A percentile compares a stretch with the other conserved stretches of the same genome.
phyloP scores from a whole-genome alignment of 2,797 vertebrate genomes.

The Tinamus major region DNA sequence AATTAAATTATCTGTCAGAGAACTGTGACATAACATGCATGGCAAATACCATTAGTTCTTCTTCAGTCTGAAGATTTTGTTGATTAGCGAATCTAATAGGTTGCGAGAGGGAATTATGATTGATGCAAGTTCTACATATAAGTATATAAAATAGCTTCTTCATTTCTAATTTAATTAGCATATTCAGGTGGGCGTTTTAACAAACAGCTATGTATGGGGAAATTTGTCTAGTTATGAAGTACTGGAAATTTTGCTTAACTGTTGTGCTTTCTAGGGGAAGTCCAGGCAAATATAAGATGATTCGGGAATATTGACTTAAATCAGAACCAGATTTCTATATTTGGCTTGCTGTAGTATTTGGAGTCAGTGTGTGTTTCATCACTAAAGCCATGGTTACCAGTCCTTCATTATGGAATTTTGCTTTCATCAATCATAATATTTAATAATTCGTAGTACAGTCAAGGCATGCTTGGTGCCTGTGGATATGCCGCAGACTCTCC shows the following conservation, averaged over 20 bases:
- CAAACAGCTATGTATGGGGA: fast-evolving
- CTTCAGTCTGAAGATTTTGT: background rate
- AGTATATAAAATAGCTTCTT: background rate
- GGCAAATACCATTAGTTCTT: background rate
- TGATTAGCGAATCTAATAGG: background rate
- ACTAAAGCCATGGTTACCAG: background rate
- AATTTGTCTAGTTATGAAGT: background rate
- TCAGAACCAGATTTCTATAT: background rate
- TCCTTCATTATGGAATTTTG: background rate
- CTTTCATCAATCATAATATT: background rate
- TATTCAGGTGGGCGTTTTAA: background rate
- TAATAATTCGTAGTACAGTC: background rate
- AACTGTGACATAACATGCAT: background rate
- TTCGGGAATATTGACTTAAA: background rate
- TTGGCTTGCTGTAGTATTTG: background rate
- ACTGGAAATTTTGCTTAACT: background rate
- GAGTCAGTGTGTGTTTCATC: background rate
- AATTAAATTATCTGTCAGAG: background rate
- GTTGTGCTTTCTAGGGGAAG: background rate
- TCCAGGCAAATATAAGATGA: background rate
- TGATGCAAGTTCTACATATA: background rate
- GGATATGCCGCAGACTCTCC: background rate
- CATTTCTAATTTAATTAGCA: background rate
- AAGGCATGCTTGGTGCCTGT: background rate
- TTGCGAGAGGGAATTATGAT: background rate